Percentiles rank a stretch among this genome's conserved stretches.
phyloP scores from a whole-genome alignment of 2,113 vertebrate species.

The Patagioenas fasciata region DNA sequence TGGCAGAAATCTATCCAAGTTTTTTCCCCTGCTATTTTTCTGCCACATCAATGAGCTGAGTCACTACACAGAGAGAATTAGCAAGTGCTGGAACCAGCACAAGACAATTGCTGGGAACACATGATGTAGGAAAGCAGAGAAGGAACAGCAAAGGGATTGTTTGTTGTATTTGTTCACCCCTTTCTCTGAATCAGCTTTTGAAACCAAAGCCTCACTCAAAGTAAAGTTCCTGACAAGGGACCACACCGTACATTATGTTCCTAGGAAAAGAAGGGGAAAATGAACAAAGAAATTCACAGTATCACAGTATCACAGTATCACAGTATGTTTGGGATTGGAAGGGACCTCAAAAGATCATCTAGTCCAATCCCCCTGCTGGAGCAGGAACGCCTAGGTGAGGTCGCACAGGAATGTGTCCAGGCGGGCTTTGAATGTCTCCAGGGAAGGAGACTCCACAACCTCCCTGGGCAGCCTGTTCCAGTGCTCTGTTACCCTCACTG shows the following conservation, averaged over 20 bases:
- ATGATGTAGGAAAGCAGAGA: background rate
- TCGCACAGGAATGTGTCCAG: no score
- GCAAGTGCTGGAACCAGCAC: background rate
- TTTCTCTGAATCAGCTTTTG: background rate
- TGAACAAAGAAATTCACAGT: background rate
- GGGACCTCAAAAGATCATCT: no score
- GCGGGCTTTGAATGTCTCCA: no score
- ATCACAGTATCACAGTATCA: no score
- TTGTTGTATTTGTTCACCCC: background rate
- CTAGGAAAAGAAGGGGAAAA: background rate
- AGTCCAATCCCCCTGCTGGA: no score
- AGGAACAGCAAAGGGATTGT: background rate
- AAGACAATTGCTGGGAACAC: background rate
- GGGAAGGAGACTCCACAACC: no score
- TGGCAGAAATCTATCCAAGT: background rate
- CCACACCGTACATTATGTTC: background rate
- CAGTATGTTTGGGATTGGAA: no score
- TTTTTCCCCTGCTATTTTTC: background rate
- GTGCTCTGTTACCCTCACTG: no score
- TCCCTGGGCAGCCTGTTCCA: no score
- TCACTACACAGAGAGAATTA: background rate
- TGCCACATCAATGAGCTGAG: background rate
- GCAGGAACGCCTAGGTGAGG: no score
- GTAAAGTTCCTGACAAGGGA: background rate
- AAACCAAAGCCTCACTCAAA: background rate